Conservation (phyloP, 92 coral and sea anemone genomes). For the Palythoa grandiflora region DNA sequence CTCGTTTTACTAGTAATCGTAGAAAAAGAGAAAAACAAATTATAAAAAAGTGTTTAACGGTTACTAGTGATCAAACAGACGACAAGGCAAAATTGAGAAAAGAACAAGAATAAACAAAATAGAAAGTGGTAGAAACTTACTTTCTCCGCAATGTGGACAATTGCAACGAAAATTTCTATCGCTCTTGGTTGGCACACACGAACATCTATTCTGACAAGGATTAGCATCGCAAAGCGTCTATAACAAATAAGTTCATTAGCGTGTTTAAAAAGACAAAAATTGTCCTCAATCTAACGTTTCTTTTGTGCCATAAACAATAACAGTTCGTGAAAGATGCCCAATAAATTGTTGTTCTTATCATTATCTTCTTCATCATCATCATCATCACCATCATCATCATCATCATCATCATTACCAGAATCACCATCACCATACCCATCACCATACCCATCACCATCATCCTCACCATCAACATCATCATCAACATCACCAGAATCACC, state of each 20-base stretch:
- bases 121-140: background rate
- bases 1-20: too few species aligned
- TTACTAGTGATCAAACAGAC: background rate
- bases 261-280: background rate
- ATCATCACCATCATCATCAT: too few species aligned
- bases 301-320: too few species aligned
- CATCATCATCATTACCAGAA: too few species aligned
- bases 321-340: too few species aligned
- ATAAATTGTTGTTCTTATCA: too few species aligned
- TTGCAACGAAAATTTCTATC: background rate
- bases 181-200: conserved; percentile 4
- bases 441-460: too few species aligned
- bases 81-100: background rate
- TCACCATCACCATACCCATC: too few species aligned
- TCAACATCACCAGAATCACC: too few species aligned
- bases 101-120: background rate
- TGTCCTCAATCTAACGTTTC: too few species aligned
- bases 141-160: conserved; percentile 10
- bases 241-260: background rate
- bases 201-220: conserved; percentile 25
- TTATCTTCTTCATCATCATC: too few species aligned
- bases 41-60: background rate
- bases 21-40: background rate
- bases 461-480: too few species aligned
- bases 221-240: background rate